Percentiles rank a stretch among this genome's conserved stretches.
Conservation (phyloP, 2,797 vertebrate genomes). For the Gambusia yucatana region DNA sequence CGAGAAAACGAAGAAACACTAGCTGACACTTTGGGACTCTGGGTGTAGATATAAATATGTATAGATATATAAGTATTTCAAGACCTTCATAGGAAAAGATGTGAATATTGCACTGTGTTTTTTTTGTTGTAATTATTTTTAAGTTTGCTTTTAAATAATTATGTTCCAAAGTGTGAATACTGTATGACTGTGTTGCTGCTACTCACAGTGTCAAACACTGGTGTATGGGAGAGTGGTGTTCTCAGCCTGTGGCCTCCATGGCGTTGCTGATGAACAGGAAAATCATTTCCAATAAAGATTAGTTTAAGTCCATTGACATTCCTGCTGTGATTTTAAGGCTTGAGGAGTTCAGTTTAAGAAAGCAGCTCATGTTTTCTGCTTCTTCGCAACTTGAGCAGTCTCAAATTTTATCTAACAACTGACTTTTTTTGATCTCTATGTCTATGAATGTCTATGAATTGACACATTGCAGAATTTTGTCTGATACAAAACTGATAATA, state of each 20-base stretch:
- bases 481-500: neutral
- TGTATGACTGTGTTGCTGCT: slow-evolving; percentile 58
- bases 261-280: slow-evolving; percentile 32
- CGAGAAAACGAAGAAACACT: slow-evolving; percentile 76
- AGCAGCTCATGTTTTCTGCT: neutral
- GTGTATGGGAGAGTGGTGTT: slow-evolving; percentile 25
- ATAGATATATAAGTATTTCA: neutral
- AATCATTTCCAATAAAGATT: slow-evolving; percentile 68
- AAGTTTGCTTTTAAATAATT: slow-evolving; percentile 27
- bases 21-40: slow-evolving; percentile 20
- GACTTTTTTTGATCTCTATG: neutral
- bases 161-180: slow-evolving; percentile 46
- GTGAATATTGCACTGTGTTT: slow-evolving; percentile 56
- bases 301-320: slow-evolving; percentile 17
- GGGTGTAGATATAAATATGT: slow-evolving; percentile 30
- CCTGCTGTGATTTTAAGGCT: slow-evolving; percentile 3
- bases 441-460: neutral
- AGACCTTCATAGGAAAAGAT: slow-evolving; percentile 43
- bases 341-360: neutral
- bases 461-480: neutral
- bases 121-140: slow-evolving; percentile 38
- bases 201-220: slow-evolving; percentile 55
- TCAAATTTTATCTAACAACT: neutral
- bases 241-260: slow-evolving; percentile 24
- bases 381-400: neutral